phyloP scores from a whole-genome alignment of 1,140 invertebrate species.

The Panagrolaimus sp. region DNA sequence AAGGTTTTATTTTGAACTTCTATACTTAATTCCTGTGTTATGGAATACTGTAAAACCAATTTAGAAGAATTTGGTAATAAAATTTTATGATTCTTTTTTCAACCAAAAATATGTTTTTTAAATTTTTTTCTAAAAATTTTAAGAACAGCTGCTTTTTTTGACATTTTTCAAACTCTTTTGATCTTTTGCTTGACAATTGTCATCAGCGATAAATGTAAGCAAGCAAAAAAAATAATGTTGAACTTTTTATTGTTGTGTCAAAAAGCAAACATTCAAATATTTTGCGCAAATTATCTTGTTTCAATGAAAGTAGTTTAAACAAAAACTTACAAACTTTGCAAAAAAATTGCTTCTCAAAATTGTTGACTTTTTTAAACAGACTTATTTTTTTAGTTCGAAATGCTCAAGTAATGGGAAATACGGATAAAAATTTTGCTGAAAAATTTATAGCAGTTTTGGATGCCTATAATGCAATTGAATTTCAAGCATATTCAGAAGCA shows the following conservation, averaged over 20 bases:
- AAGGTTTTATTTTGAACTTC: too few relatives aligned
- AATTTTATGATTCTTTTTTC: too few relatives aligned
- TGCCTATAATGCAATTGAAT: background rate
- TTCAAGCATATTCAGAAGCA: background rate
- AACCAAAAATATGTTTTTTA: too few relatives aligned
- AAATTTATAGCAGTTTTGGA: slow-evolving; percentile 8
- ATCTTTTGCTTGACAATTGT: background rate
- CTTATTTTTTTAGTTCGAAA: slow-evolving; percentile 34
- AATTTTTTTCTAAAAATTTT: too few relatives aligned
- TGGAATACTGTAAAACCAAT: too few relatives aligned
- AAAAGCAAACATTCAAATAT: background rate
- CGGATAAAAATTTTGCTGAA: slow-evolving; percentile 27
- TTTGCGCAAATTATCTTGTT: background rate
- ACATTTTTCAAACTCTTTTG: too few relatives aligned
- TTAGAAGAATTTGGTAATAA: too few relatives aligned
- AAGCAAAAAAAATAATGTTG: background rate
- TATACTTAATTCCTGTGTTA: too few relatives aligned
- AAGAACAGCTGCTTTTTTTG: background rate
- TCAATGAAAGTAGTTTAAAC: background rate
- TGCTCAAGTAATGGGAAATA: slow-evolving; percentile 31
- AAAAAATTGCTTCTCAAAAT: slow-evolving; percentile 10
- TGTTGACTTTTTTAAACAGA: background rate
- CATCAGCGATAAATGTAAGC: background rate
- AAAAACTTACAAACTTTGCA: background rate
- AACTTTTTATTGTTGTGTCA: background rate